phyloP scores from a whole-genome alignment of 92 coral and sea anemone species.

The Epizoanthus illoricatus region DNA sequence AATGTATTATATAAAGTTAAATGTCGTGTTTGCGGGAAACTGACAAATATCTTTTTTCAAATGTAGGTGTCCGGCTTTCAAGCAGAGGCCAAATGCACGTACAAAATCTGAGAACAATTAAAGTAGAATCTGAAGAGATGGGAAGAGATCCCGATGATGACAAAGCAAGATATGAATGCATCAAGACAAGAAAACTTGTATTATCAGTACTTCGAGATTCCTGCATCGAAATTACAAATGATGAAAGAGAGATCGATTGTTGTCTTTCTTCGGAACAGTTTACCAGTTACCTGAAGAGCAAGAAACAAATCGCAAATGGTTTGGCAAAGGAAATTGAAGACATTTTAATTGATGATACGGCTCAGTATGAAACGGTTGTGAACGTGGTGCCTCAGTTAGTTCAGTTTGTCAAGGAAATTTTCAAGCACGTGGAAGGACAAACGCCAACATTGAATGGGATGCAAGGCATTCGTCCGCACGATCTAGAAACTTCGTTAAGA shows the following conservation, averaged over 20 bases:
- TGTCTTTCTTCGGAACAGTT: slow-evolving; percentile 21
- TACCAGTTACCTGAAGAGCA: slow-evolving; percentile 11
- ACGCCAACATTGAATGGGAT: slow-evolving; percentile 21
- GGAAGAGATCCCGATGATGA: slow-evolving; percentile 34
- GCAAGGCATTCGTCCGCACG: slow-evolving; percentile 5
- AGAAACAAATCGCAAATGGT: background rate
- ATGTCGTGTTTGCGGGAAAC: background rate
- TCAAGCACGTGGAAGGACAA: background rate
- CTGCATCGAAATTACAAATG: no score
- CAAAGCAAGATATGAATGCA: background rate
- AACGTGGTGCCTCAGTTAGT: slow-evolving; percentile 4
- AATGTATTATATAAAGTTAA: no score
- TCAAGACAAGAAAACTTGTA: background rate
- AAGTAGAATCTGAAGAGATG: slow-evolving; percentile 11
- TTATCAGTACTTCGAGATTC: background rate
- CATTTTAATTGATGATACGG: background rate
- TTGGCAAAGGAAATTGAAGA: background rate
- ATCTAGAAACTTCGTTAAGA: background rate
- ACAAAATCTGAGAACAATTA: slow-evolving; percentile 6
- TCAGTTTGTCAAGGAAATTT: slow-evolving; percentile 23
- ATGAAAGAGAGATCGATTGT: background rate
- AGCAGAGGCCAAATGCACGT: slow-evolving; percentile 34
- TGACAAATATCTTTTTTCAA: background rate
- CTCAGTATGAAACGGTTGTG: slow-evolving; percentile 4
- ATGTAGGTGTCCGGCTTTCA: slow-evolving; percentile 9